phyloP scores from a whole-genome alignment of 1,140 invertebrate genomes.

The Drosophila asahinai region DNA sequence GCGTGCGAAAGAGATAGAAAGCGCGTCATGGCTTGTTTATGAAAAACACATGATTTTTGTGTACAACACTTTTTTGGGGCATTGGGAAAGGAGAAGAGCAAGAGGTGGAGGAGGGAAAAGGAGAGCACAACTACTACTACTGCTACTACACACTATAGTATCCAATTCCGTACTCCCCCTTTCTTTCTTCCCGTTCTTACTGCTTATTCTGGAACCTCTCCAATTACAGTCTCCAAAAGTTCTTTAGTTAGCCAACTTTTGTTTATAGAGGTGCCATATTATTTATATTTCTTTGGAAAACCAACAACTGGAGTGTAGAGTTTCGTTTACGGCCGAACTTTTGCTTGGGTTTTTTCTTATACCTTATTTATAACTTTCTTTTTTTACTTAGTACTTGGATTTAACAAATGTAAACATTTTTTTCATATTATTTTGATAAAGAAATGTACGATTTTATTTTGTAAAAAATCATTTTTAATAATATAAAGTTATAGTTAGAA shows the following conservation, averaged over 20 bases:
- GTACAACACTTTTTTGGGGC: constrained; percentile 49
- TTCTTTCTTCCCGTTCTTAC: background rate
- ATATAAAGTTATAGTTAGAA: too few relatives aligned
- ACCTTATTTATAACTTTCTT: too few relatives aligned
- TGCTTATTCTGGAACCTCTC: background rate
- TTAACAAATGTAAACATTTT: too few relatives aligned
- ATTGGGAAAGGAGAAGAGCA: constrained; percentile 5
- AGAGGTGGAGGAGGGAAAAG: background rate
- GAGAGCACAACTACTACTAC: constrained; percentile 24
- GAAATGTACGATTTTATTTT: too few relatives aligned
- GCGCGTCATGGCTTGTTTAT: constrained; percentile 48
- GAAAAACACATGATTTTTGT: constrained; percentile 79
- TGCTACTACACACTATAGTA: constrained; percentile 23
- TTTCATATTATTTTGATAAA: too few relatives aligned
- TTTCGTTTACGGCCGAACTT: background rate
- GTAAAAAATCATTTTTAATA: too few relatives aligned
- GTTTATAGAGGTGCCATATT: background rate
- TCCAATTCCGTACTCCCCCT: background rate
- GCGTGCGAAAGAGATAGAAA: constrained; percentile 26
- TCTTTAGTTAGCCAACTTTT: background rate
- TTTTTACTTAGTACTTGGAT: background rate
- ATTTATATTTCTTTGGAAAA: constrained; percentile 11
- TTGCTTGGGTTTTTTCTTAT: background rate
- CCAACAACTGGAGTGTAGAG: background rate
- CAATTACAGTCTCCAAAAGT: constrained; percentile 10